Evolutionary conservation across 2,888 invertebrate genomes (phyloP), one percentile per base, ranked within the genome.

Genomic region (Troilus luridus): DNA sequence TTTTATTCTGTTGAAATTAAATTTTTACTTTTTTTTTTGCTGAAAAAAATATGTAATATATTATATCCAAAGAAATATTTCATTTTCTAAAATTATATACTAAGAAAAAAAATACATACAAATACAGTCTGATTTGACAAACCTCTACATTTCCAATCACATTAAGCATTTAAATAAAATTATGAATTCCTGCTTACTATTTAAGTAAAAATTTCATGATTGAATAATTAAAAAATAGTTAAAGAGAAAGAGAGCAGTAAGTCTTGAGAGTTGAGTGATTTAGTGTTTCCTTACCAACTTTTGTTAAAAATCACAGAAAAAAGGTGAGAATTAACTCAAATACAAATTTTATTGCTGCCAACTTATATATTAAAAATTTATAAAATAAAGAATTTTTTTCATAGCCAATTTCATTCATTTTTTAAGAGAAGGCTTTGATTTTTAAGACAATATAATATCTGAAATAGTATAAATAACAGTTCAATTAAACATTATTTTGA

Each of bases 401-500:
- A 6, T 21, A n/a, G 3, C 21, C 41, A 41, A n/a, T 64, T 41
- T 77, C 3, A 67, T 77, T 77, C 17, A 77, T 77, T 77, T 77
- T 27, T 41, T 72, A 17, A 27, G 14, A 9, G 27, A 72, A 72
- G 27, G 27, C 6, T 2, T 41, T 72, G 72, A 11, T 5, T 72
- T 64, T 72, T 41, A 77, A 27, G 27, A 77, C 41, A 77, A 41
- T 77, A 77, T 77, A 77, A 77, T 41, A 17, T 77, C 72, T 77
- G 17, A 41, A 27, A 19, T 77, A 77, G 72, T 41, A 77, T 77
- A 77, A 77, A 77, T 27, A 24, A 67, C 12, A 24, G 10, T 67
- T 12, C 10, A n/a, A 67, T 72, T 12, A 72, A 14, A 17, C 17
- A 27, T 27, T 72, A 27, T 27, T 6, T 12, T 24, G 24, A 67